Base-by-base conservation (phyloP, 2,797 vertebrate genomes). In the Xiphophorus birchmanni region DNA sequence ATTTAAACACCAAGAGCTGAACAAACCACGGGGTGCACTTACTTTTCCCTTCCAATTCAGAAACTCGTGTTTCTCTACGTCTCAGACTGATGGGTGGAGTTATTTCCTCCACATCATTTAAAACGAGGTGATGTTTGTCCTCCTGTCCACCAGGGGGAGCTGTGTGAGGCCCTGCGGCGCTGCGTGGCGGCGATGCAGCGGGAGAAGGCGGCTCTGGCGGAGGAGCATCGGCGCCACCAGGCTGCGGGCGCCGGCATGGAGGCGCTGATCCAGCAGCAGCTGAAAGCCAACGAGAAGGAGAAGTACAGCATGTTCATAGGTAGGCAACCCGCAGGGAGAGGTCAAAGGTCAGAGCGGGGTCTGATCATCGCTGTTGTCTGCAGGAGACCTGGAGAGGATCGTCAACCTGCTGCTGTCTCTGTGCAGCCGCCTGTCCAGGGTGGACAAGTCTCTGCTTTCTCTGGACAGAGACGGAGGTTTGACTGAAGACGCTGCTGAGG, bases 351-450 rank as follows among this genome's bases (percentile, higher is more conserved):
- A 15, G 29, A 32, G 58, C 4, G 2, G 26, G n/a, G 26, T 23
- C 48, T 69, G 45, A 87, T 17, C 40, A 1, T 26, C 50, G 21
- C 32, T 45, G 12, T 29, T 73, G 80, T 84, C 80, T 84, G 63
- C 88, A 95, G 94, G 98, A 0, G 98, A 99, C 86, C 90, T 98
- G 94, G 98, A 99, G 91, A 98, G 96, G 90, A 97, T 99, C 15
- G 98, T 99, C n/a, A 98, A 97, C 95, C 96, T 99, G 93, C 94
- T 99, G 93, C 96, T 99, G 29, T 99, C 98, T 4, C 96, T 99
- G 88, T 98, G 97, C 0, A 97, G 97, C 37, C 97, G 97, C 5
- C 93, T 99, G 91, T 96, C 97, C 6, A 96, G 97, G 0, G 97
- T 99, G 48, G 97, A 99, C 91, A 96, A 96, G 0, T 93, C 96